Evolutionary conservation across 2,888 invertebrate species (phyloP), one percentile per base, ranked within the genome.

Genomic region (Noctua comes): DNA sequence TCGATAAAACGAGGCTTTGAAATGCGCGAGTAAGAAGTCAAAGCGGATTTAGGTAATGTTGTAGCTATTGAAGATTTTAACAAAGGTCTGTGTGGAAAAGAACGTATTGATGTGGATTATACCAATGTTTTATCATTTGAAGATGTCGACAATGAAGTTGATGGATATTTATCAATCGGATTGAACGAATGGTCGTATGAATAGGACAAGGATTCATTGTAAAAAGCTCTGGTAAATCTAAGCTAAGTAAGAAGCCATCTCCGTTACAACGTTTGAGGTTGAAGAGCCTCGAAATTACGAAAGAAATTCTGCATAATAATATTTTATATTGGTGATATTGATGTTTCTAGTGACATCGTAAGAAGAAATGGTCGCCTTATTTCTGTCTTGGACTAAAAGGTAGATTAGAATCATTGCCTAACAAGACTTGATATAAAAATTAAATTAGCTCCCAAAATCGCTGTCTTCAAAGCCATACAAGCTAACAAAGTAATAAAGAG

Each of bases 1-100:
- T 77, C 90, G 87, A 91, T 91, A 88, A 92, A 90, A 69, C 68
- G 46, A 43, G 90, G 93, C 92, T 79, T 80, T n/a, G 62, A 91
- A 86, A 88, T 24, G 10, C 21, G 88, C 88, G 89, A 78, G 54
- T 57, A 46, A 0, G 1, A 11, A 57, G 36, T 66, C 2, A 16
- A 36, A 51, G 64, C 4, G 11, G 24, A 40, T 64, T 43, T 6
- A 21, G 8, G 24, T 6, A 43, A 27, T 27, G 10, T 27, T 4
- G 1, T 5, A 48, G 27, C 0, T 16, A n/a, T 48, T 72, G 5
- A 48, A 27, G 59, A 27, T 27, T 24, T 27, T 24, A 36, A 66
- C 18, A 43, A 66, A 18, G 2, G 16, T 66, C 1, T n/a, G 3
- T 18, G 3, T 43, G 43, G n/a, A 66, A 43, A n/a, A 8, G 16